Conservation (phyloP, 2,113 vertebrate genomes). For the Oreamnos americanus region DNA sequence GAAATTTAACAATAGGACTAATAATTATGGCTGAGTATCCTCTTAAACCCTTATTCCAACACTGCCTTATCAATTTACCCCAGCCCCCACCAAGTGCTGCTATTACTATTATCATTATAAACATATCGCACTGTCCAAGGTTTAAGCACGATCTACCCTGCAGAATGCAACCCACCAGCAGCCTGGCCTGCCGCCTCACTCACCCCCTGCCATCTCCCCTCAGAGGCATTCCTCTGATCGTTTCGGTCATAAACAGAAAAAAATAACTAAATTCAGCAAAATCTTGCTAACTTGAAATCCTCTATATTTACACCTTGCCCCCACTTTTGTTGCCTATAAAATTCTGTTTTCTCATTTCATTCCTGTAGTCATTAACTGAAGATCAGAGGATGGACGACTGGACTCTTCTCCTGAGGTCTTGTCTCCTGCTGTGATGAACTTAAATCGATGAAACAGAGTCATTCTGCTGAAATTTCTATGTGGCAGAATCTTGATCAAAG, state of each 20-base stretch:
- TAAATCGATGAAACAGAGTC: neutral
- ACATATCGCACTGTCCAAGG: neutral
- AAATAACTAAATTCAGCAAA: conserved; percentile 5
- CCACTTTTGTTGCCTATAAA: neutral
- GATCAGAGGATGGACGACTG: neutral
- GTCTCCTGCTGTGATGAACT: neutral
- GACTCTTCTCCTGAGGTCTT: neutral
- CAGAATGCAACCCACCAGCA: neutral
- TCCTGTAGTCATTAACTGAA: neutral
- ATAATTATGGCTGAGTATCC: neutral
- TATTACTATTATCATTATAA: neutral
- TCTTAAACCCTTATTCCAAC: conserved; percentile 9
- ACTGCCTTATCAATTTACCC: neutral
- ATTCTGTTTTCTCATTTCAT: neutral
- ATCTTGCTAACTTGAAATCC: neutral
- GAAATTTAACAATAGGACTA: neutral
- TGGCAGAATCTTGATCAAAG: neutral
- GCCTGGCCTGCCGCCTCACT: neutral
- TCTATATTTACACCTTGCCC: neutral
- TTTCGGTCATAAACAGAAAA: neutral
- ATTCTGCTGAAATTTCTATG: neutral
- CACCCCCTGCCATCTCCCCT: neutral
- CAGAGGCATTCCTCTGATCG: neutral
- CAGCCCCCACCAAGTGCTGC: neutral
- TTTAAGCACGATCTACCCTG: neutral